Percentiles rank a stretch among this genome's conserved stretches.
These are phyloP conservation scores for Prionace glauca DNA, from an alignment of 2,797 vertebrate species.

Conservation along the genomic window DNA sequence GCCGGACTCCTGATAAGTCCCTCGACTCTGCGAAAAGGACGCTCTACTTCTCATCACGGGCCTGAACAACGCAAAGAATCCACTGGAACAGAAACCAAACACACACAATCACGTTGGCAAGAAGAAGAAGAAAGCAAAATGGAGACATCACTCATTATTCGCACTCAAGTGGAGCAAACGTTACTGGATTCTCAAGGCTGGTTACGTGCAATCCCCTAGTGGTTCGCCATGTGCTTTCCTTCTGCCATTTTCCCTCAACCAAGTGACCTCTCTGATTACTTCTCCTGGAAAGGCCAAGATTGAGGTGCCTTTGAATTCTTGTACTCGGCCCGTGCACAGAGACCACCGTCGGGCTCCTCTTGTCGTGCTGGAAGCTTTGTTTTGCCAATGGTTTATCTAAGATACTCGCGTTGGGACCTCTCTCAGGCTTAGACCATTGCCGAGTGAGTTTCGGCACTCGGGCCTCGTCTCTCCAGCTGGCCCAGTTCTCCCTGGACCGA, in stretches of 20 bases:
- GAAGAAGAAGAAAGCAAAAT: not conserved
- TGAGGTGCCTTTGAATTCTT: not conserved
- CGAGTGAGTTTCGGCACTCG: not conserved
- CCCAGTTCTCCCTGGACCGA: too few relatives aligned
- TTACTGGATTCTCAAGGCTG: conserved; percentile 16
- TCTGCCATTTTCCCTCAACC: not conserved
- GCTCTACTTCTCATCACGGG: not conserved
- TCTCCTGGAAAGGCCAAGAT: not conserved
- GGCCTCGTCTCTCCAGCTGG: not conserved
- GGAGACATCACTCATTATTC: not conserved
- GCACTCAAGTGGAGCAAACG: not conserved
- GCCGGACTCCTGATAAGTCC: not conserved
- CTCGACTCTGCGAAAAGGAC: not conserved
- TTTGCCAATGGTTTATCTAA: conserved; percentile 2
- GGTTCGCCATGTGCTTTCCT: not conserved
- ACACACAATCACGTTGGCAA: not conserved
- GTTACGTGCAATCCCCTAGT: not conserved
- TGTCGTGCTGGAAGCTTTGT: not conserved
- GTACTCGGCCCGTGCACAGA: not conserved
- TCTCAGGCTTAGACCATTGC: not conserved
- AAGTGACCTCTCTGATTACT: not conserved
- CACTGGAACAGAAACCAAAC: not conserved
- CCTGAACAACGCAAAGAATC: too few relatives aligned
- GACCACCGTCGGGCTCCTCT: not conserved
- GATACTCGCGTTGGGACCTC: not conserved